Percentiles rank a stretch among this genome's conserved stretches.
Evolutionary conservation across 37 sponge, comb jelly and placozoan genomes (phyloP).

Genomic region (Geodia barretti): DNA sequence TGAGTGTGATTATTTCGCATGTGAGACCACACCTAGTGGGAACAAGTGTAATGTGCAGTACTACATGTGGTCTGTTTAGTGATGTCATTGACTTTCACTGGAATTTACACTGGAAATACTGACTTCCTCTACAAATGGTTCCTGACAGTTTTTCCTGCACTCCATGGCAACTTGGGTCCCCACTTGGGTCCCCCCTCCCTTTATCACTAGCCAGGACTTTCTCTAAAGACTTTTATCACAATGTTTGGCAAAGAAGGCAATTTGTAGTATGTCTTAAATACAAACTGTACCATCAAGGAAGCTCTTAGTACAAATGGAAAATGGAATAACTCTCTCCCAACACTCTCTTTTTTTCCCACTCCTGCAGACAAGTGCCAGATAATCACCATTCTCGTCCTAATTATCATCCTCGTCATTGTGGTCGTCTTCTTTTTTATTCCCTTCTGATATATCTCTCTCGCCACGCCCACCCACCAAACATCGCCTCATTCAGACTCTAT

Average conservation of each 20-base stretch:
- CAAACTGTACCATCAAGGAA: no score
- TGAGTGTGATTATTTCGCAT: slow-evolving; percentile 1
- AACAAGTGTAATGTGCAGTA: no score
- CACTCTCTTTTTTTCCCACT: slow-evolving; percentile 12
- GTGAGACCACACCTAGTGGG: background rate
- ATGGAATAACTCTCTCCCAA: background rate
- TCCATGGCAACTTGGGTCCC: background rate
- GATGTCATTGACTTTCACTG: no score
- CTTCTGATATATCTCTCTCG: slow-evolving; percentile 3
- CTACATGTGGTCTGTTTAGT: no score
- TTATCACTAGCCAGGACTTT: no score
- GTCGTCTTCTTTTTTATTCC: slow-evolving; percentile 76
- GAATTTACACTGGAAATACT: no score
- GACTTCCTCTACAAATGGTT: background rate
- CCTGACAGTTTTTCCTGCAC: background rate
- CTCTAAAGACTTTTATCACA: no score
- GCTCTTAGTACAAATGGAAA: no score
- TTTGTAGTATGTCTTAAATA: no score
- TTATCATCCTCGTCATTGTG: slow-evolving; percentile 63
- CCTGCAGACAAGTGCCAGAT: slow-evolving; percentile 83
- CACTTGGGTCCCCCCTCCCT: background rate
- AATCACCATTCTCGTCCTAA: slow-evolving; percentile 61
- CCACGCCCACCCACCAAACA: background rate
- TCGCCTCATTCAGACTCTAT: slow-evolving; percentile 1
- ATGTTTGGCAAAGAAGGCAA: no score